Evolutionary conservation across 2,888 invertebrate genomes (phyloP).

Genomic region (Augiades crinisus): DNA sequence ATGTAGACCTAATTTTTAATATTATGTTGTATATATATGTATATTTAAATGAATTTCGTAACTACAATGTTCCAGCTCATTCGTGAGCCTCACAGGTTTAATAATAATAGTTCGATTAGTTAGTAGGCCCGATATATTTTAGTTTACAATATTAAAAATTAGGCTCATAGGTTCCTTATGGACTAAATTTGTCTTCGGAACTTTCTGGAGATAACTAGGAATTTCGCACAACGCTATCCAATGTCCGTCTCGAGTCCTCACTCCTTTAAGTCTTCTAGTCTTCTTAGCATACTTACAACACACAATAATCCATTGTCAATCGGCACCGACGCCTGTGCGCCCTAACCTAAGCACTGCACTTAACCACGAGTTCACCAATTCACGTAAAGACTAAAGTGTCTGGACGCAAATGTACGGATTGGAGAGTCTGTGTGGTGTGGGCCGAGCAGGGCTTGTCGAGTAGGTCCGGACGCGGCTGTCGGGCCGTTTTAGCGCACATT

Average conservation of each 20-base stretch:
- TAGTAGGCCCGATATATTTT: slow-evolving; percentile 68
- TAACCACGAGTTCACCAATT: slow-evolving; percentile 39
- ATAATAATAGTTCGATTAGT: slow-evolving; percentile 64
- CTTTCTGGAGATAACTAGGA: slow-evolving; percentile 48
- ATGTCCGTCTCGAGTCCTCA: slow-evolving; percentile 26
- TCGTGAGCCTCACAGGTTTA: slow-evolving; percentile 19
- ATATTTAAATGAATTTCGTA: slow-evolving; percentile 45
- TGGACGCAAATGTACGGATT: slow-evolving; percentile 65
- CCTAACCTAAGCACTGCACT: slow-evolving; percentile 22
- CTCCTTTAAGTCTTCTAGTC: slow-evolving; percentile 27
- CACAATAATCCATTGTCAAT: slow-evolving; percentile 33
- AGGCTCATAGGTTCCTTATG: slow-evolving; percentile 63
- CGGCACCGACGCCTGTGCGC: slow-evolving; percentile 31
- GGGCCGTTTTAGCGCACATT: slow-evolving; percentile 74
- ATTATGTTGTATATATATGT: slow-evolving; percentile 61
- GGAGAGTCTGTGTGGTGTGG: slow-evolving; percentile 61
- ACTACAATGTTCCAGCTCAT: slow-evolving; percentile 32
- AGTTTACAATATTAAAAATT: slow-evolving; percentile 63
- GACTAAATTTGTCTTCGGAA: slow-evolving; percentile 48
- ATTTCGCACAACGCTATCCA: slow-evolving; percentile 43
- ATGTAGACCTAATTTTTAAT: no score
- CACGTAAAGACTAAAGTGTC: slow-evolving; percentile 73
- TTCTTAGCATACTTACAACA: slow-evolving; percentile 44
- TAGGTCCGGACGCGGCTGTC: slow-evolving; percentile 66
- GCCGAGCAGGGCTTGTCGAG: slow-evolving; percentile 71